Percentiles rank a stretch among this genome's conserved stretches.
Conservation (phyloP, 2,797 vertebrate genomes). For the Coracias cyanogaster region DNA sequence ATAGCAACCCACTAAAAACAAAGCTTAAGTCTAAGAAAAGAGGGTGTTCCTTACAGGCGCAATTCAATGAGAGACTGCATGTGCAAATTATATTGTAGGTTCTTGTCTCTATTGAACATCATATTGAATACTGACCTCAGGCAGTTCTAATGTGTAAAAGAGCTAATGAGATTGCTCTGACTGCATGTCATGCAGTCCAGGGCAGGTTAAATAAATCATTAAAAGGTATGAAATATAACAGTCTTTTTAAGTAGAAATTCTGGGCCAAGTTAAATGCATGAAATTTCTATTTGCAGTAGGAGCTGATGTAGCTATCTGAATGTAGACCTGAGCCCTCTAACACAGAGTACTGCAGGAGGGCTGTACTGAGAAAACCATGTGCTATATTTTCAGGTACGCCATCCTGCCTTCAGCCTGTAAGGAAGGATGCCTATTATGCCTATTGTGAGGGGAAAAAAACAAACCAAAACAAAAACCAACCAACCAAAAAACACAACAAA, state of each 20-base stretch:
- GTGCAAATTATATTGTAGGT: not conserved
- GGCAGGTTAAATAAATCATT: constrained; percentile 7
- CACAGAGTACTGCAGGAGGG: not conserved
- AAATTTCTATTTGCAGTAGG: not conserved
- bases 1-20: not conserved
- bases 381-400: not conserved
- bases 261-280: not conserved
- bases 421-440: not conserved
- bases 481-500: no score
- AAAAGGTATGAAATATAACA: not conserved
- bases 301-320: not conserved
- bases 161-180: constrained; percentile 43
- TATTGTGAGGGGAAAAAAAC: not conserved
- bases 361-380: accelerated
- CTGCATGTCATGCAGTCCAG: not conserved
- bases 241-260: not conserved
- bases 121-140: not conserved
- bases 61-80: not conserved
- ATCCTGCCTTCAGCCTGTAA: not conserved
- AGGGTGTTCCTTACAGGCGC: accelerated
- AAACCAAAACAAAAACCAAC: not conserved
- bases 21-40: not conserved
- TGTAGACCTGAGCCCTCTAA: not conserved
- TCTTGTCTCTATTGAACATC: not conserved
- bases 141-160: not conserved